Evolutionary conservation across 2,113 vertebrate genomes (phyloP), one percentile per base, ranked within the genome.

Genomic region (Otolemur garnettii): DNA sequence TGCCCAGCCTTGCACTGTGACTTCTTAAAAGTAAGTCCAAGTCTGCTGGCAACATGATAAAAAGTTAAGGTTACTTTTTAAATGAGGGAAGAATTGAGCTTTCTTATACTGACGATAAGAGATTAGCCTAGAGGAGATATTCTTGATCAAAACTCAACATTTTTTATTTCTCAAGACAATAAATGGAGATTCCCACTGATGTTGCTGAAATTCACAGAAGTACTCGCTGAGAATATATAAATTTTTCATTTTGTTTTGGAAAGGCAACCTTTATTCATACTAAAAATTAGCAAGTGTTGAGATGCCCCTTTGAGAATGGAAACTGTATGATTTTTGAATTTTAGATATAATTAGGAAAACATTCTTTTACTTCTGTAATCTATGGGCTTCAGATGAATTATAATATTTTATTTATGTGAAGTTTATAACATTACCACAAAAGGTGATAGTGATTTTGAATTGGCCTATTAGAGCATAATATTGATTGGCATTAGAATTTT

Each of bases 201-300:
- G 6, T 57, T 26, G 57, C 11, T 64, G 53, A 93, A 85, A 78
- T 78, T 79, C 4, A 95, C 15, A 75, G 4, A n/a, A 69, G 30
- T 69, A 62, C 60, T 26, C 9, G 26, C 60, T 62, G 60, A 62
- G 33, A 55, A 38, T 17, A 81, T 50, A 0, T 1, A 78, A 42
- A 0, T 2, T 88, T 35, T 84, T 90, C 35, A 7, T 78, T 93
- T 87, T 72, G 2, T 82, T 62, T 80, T 45, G n/a, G 3, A 62
- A 84, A 71, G 33, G 15, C 30, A 15, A 7, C 42, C 13, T 45
- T 38, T 87, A 14, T 62, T 53, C 11, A 5, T 72, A 91, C 86
- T 77, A 90, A 85, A 97, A 92, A 64, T 35, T 72, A 68, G 18
- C 53, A 82, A 33, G 5, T 64, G 85, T 92, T 78, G 38, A 79